Base-by-base conservation (phyloP, 2,888 invertebrate genomes). In the Fragum fragum region DNA sequence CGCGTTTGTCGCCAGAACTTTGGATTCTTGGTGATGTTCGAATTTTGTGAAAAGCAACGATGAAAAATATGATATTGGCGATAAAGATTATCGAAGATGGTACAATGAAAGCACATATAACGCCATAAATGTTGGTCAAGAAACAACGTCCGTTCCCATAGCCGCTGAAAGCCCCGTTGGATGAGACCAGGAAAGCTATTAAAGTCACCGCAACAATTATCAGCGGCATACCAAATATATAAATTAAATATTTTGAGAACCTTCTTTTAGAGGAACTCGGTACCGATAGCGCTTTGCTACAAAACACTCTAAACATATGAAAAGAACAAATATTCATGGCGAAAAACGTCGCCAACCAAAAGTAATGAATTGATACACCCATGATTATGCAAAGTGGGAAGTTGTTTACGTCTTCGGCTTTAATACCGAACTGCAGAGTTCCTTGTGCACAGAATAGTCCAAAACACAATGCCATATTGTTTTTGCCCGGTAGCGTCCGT, bases 261-360 rank as follows among this genome's bases (percentile, higher is more conserved):
- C 36, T 26, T 66, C 18, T 68, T 3, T 53, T 1, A 0, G 42
- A 36, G 21, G 39, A 36, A 18, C 28, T 21, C 32, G 61, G 29
- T 18, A 29, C 39, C 5, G 36, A 36, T 21, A 73, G 21, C 16
- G 61, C 52, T 14, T 73, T 61, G 18, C 70, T 57, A 29, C 73
- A 52, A 61, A 89, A 88, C 1, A 88, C 85, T 16, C 70, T 57
- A 63, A 78, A 85, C 86, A 88, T 88, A 59, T 89, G 88, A 72
- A 78, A 85, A 11, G 87, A 83, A 61, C 88, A 90, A 11, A 88
- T 53, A 28, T 83, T 80, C 85, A 89, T 85, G 32, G 87, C 79
- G 66, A 76, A 74, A 59, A 89, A 88, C 11, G 88, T 83, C 14
- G 85, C 73, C 14, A 90, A 47, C 88, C 89, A 88, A 36, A 86